Percentiles rank a stretch among this genome's conserved stretches.
These are phyloP conservation scores for Camptogramma bilineatum DNA, from an alignment of 2,888 invertebrate genomes.

Conservation along the genomic window DNA sequence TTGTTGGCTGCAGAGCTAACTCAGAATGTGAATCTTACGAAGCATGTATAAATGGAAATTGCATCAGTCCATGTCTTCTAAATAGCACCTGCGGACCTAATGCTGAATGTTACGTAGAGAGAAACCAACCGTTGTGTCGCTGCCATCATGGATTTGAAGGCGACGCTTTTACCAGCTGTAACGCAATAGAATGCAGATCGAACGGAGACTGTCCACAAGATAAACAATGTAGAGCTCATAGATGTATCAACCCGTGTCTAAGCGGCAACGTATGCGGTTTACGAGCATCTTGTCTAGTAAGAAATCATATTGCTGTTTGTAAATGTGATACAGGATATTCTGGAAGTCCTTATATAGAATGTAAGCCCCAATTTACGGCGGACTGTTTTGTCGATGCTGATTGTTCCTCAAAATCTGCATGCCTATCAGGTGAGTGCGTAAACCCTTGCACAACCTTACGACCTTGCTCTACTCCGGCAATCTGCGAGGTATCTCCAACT, in stretches of 20 bases:
- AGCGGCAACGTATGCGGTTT: slow-evolving; percentile 91
- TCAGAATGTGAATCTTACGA: slow-evolving; percentile 93
- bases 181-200: slow-evolving; percentile 92
- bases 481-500: slow-evolving; percentile 92
- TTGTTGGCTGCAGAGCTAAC: slow-evolving; percentile 92
- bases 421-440: slow-evolving; percentile 92
- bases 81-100: slow-evolving; percentile 92
- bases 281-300: slow-evolving; percentile 91
- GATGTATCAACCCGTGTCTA: slow-evolving; percentile 94
- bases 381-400: slow-evolving; percentile 93
- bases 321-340: slow-evolving; percentile 91
- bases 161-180: slow-evolving; percentile 90
- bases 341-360: slow-evolving; percentile 94
- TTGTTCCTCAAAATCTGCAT: slow-evolving; percentile 92
- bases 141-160: slow-evolving; percentile 93
- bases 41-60: slow-evolving; percentile 94
- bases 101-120: slow-evolving; percentile 91
- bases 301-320: slow-evolving; percentile 94
- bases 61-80: slow-evolving; percentile 93
- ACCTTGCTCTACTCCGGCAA: slow-evolving; percentile 92
- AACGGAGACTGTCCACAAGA: slow-evolving; percentile 95
- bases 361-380: slow-evolving; percentile 89
- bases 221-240: slow-evolving; percentile 93
- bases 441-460: slow-evolving; percentile 92
- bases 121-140: slow-evolving; percentile 91